Conservation (phyloP, 2,888 invertebrate genomes). For the Candidula unifasciata region DNA sequence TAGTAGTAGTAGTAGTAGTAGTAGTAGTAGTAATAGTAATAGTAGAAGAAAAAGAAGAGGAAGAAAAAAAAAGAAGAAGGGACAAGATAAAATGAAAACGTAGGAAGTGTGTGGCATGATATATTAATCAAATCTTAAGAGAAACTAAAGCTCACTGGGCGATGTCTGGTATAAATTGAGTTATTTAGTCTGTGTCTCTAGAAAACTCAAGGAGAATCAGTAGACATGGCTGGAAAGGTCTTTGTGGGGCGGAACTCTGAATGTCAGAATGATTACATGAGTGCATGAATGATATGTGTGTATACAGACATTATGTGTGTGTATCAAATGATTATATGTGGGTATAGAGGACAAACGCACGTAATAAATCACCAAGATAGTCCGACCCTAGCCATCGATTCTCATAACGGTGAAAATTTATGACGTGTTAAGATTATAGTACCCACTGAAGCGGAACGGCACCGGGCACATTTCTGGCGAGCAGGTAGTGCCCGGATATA, state of each 20-base stretch:
- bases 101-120: no score
- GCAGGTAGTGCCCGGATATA: conserved; percentile 11
- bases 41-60: no score
- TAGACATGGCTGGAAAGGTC: no score
- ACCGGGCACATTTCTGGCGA: not conserved
- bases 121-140: not conserved
- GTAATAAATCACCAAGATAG: not conserved
- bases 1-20: not conserved
- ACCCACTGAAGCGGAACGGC: not conserved
- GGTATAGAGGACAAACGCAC: not conserved
- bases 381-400: not conserved
- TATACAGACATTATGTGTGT: no score
- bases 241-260: no score
- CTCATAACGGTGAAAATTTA: not conserved
- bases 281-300: no score
- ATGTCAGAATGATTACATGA: no score
- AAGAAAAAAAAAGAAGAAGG: not conserved
- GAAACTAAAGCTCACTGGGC: no score
- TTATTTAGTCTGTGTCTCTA: no score
- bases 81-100: not conserved
- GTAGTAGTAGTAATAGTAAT: not conserved
- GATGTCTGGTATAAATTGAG: no score
- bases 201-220: no score
- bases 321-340: not conserved
- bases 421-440: conserved; percentile 12